Evolutionary conservation across 2,888 invertebrate genomes (phyloP).

Genomic region (Temnothorax unifasciatus): DNA sequence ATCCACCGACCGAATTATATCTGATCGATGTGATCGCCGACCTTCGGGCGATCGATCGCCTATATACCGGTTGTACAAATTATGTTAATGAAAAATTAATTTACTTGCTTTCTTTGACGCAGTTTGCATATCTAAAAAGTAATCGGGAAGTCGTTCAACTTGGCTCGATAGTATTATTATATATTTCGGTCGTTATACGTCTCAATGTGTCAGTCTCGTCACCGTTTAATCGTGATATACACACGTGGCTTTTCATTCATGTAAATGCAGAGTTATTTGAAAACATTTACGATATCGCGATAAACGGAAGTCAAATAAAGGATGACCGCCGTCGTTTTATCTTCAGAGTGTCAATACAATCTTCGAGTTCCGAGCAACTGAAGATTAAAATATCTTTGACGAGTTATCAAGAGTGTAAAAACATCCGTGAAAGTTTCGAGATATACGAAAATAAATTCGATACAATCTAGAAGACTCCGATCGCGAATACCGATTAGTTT

Average conservation of each 20-base stretch:
- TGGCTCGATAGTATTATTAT: background rate
- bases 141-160: slow-evolving; percentile 40
- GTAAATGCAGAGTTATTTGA: background rate
- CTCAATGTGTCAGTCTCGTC: slow-evolving; percentile 1
- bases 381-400: slow-evolving; percentile 12
- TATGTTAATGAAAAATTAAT: background rate
- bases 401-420: background rate
- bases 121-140: background rate
- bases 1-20: background rate
- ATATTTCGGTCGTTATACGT: background rate
- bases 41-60: background rate
- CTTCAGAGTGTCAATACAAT: slow-evolving; percentile 1
- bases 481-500: slow-evolving; percentile 3
- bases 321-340: background rate
- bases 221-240: background rate
- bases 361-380: background rate
- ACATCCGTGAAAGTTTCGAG: background rate
- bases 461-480: background rate
- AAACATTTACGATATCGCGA: slow-evolving; percentile 5
- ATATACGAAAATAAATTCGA: background rate
- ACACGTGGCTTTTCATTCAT: too few species aligned
- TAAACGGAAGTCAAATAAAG: slow-evolving; percentile 15
- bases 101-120: background rate
- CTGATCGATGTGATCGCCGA: slow-evolving; percentile 26
- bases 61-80: background rate